A percentile compares a stretch with the other conserved stretches of the same genome.
These are phyloP conservation scores for Sciurus niger DNA, from an alignment of 2,113 vertebrate species.

Conservation along the genomic window DNA sequence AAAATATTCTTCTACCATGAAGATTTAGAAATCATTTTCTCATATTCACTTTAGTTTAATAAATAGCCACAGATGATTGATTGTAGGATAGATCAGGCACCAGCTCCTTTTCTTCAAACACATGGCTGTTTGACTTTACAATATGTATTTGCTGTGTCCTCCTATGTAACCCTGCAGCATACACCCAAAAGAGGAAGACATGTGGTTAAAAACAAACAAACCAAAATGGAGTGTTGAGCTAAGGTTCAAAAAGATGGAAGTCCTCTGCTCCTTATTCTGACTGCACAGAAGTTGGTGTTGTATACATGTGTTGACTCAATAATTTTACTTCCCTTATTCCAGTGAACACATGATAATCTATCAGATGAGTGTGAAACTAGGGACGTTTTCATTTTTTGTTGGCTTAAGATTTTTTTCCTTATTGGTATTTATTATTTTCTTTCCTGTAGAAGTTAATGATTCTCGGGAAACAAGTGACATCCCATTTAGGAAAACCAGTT, in stretches of 20 bases:
- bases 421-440: not conserved
- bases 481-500: not conserved
- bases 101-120: not conserved
- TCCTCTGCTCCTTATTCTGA: not conserved
- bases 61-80: not conserved
- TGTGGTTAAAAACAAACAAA: not conserved
- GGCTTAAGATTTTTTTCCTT: not conserved
- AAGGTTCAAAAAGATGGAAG: not conserved
- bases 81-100: not conserved
- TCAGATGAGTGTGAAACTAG: not conserved
- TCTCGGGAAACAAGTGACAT: not conserved
- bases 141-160: not conserved
- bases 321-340: not conserved
- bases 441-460: not conserved
- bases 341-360: not conserved
- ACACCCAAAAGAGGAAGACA: not conserved
- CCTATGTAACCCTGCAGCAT: not conserved
- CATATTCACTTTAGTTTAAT: conserved; percentile 1
- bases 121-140: not conserved
- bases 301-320: not conserved
- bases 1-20: not conserved
- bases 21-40: not conserved
- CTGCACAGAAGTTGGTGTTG: not conserved
- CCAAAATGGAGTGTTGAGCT: not conserved
- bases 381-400: not conserved